phyloP scores from a whole-genome alignment of 2,797 vertebrate genomes.

The Propithecus deckenii region DNA sequence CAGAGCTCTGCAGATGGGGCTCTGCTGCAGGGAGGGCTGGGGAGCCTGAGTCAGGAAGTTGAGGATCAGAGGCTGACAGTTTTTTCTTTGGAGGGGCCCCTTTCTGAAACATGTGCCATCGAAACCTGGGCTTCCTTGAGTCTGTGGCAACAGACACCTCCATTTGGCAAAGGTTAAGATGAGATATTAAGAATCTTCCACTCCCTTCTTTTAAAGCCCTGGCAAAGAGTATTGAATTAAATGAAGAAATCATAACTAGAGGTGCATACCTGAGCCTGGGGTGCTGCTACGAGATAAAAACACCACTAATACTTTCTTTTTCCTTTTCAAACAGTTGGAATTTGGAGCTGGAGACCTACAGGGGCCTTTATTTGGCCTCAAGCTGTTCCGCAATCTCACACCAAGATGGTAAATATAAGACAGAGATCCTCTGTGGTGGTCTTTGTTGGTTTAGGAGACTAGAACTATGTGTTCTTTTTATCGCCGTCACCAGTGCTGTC shows the following conservation, averaged over 20 bases:
- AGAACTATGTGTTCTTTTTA: not conserved
- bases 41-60: not conserved
- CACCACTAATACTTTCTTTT: not conserved
- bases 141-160: too few species aligned
- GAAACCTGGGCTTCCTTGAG: not conserved
- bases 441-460: not conserved
- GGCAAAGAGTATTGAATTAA: not conserved
- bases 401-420: conserved; percentile 90
- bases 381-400: conserved; percentile 97
- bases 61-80: rapidly evolving
- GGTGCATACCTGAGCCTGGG: not conserved
- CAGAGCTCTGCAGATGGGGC: not conserved
- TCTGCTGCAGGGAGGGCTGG: rapidly evolving
- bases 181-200: not conserved
- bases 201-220: not conserved
- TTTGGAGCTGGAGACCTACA: conserved; percentile 96
- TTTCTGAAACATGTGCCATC: not conserved
- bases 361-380: conserved; percentile 95
- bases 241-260: too few species aligned
- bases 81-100: not conserved
- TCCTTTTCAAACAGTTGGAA: conserved; percentile 89
- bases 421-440: not conserved
- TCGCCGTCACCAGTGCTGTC: not conserved
- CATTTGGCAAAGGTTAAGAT: not conserved
- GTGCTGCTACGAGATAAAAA: not conserved